Evolutionary conservation across 1,140 invertebrate species (phyloP).

Genomic region (Pristionchus pacificus): DNA sequence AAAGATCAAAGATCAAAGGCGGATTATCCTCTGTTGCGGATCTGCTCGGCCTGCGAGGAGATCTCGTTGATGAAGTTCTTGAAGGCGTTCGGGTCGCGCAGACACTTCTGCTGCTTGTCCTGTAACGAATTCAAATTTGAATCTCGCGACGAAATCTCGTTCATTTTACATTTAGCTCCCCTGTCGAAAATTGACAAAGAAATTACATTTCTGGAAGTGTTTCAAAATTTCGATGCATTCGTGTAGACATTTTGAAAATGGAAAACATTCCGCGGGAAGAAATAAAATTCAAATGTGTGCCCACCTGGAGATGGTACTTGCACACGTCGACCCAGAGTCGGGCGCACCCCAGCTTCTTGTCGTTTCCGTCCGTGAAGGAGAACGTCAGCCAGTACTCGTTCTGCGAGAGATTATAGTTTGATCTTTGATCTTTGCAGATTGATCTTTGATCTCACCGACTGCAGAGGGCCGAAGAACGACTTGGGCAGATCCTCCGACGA

Average conservation of each 20-base stretch:
- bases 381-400: conserved; percentile 58
- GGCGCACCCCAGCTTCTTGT: conserved; percentile 54
- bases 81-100: conserved; percentile 55
- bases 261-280: neutral
- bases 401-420: conserved; percentile 30
- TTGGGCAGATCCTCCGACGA: conserved; percentile 55
- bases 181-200: too few relatives aligned
- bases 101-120: conserved; percentile 54
- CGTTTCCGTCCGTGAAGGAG: conserved; percentile 56
- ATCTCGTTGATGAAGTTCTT: conserved; percentile 55
- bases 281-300: neutral
- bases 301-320: conserved; percentile 52
- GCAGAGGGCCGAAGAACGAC: conserved; percentile 56
- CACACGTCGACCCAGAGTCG: conserved; percentile 55
- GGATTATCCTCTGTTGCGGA: conserved; percentile 37
- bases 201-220: too few relatives aligned
- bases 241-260: too few relatives aligned
- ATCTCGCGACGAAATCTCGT: too few relatives aligned
- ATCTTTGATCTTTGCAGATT: neutral
- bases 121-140: too few relatives aligned
- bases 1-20: too few relatives aligned
- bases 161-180: too few relatives aligned
- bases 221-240: too few relatives aligned
- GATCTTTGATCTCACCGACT: conserved; percentile 40
- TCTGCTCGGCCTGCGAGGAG: conserved; percentile 53